These are phyloP conservation scores for Aurelia coerulea DNA, from an alignment of 30 jellyfish, hydroid and myxozoan genomes.

Conservation along the genomic window DNA sequence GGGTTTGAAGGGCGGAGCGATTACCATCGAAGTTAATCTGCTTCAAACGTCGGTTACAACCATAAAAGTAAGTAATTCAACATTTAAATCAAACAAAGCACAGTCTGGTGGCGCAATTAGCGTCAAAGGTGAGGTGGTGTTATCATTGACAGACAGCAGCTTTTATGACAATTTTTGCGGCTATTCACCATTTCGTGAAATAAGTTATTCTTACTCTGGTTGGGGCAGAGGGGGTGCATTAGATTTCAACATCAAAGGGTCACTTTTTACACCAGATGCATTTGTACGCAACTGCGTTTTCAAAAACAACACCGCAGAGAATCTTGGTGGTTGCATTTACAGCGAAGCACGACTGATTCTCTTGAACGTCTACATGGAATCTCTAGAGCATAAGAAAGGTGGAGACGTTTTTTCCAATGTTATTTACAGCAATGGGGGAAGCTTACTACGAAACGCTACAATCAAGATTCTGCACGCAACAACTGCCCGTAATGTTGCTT, in stretches of 20 bases:
- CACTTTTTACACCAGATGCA: background rate
- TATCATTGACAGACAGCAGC: no score
- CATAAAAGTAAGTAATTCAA: no score
- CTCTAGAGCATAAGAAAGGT: background rate
- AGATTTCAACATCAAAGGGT: no score
- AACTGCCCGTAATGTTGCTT: background rate
- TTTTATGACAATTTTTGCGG: no score
- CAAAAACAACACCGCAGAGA: background rate
- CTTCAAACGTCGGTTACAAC: no score
- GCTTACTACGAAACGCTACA: background rate
- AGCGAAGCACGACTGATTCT: background rate
- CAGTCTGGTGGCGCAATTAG: no score
- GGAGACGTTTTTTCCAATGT: background rate
- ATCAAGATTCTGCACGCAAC: background rate
- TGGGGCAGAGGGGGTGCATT: conserved; percentile 1
- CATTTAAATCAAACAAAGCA: no score
- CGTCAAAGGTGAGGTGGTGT: no score
- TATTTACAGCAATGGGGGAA: background rate
- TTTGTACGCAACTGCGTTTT: background rate
- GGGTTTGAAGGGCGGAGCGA: no score
- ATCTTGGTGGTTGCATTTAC: background rate
- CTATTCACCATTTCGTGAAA: no score
- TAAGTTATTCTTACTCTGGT: no score
- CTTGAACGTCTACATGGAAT: background rate
- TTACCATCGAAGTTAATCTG: no score